Percentiles rank a stretch among this genome's conserved stretches.
Conservation (phyloP, 2,113 vertebrate genomes). For the Rattus rattus region DNA sequence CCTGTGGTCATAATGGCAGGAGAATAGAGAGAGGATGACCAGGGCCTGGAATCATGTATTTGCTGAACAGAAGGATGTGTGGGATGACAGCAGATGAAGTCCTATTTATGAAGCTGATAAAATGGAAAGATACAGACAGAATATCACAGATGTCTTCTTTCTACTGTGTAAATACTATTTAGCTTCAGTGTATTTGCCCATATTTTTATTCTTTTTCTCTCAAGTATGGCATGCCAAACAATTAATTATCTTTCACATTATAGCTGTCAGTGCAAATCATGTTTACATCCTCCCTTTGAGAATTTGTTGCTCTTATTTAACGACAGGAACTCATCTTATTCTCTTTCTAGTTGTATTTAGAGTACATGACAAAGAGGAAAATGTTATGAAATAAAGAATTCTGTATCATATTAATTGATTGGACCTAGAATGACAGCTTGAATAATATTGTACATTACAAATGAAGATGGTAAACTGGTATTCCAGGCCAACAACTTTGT, state of each 20-base stretch:
- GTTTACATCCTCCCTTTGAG: conserved; percentile 60
- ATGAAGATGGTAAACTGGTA: neutral
- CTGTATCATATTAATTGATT: conserved; percentile 34
- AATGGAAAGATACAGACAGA: conserved; percentile 42
- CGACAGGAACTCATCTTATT: conserved; percentile 36
- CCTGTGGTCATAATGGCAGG: neutral
- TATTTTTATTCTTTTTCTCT: conserved; percentile 61
- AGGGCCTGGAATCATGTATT: neutral
- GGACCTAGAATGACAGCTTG: neutral
- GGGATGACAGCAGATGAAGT: conserved; percentile 33
- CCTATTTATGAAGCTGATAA: conserved; percentile 27
- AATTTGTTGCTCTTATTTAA: conserved; percentile 58
- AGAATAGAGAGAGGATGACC: neutral
- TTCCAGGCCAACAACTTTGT: neutral
- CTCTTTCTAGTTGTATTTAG: conserved; percentile 39
- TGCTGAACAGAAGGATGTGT: neutral
- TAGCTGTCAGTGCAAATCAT: conserved; percentile 70
- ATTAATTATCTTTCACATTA: conserved; percentile 71
- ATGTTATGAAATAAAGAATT: conserved; percentile 36
- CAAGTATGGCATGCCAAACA: conserved; percentile 55
- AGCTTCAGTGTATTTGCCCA: conserved; percentile 56
- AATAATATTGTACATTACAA: neutral
- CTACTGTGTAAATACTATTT: conserved; percentile 61
- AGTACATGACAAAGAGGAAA: conserved; percentile 45
- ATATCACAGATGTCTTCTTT: conserved; percentile 54